These are phyloP conservation scores for Anseranas semipalmata DNA, from an alignment of 2,113 vertebrate species.

Conservation along the genomic window DNA sequence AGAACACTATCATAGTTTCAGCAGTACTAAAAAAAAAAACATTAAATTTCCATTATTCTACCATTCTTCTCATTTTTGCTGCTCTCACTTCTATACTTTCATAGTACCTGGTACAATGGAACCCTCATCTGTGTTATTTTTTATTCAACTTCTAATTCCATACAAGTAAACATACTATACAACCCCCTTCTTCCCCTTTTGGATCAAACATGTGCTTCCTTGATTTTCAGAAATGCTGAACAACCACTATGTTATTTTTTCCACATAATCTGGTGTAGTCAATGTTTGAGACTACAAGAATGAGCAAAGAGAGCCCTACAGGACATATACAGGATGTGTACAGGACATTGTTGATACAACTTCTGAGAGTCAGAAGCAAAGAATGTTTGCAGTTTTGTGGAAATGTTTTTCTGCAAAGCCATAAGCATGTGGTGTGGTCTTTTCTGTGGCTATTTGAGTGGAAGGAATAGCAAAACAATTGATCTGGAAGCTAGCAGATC, in stretches of 20 bases:
- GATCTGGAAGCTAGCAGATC: background rate
- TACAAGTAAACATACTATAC: background rate
- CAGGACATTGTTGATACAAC: background rate
- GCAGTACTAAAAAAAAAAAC: background rate
- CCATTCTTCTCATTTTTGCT: background rate
- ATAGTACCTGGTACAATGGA: background rate
- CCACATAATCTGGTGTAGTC: background rate
- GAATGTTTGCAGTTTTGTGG: background rate
- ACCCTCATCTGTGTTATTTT: background rate
- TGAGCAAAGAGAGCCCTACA: background rate
- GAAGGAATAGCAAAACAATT: background rate
- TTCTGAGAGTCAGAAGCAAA: background rate
- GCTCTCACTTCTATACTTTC: background rate
- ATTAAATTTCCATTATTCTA: background rate
- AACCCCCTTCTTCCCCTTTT: accelerated
- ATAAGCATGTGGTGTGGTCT: background rate
- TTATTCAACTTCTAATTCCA: background rate
- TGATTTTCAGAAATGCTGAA: background rate
- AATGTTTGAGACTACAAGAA: background rate
- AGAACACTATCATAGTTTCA: background rate
- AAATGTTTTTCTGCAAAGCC: background rate
- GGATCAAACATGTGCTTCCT: background rate
- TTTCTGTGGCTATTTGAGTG: background rate
- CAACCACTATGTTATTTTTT: background rate
- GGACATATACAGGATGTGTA: background rate